Conservation (phyloP, 2,797 vertebrate genomes). For the Heliangelus exortis region DNA sequence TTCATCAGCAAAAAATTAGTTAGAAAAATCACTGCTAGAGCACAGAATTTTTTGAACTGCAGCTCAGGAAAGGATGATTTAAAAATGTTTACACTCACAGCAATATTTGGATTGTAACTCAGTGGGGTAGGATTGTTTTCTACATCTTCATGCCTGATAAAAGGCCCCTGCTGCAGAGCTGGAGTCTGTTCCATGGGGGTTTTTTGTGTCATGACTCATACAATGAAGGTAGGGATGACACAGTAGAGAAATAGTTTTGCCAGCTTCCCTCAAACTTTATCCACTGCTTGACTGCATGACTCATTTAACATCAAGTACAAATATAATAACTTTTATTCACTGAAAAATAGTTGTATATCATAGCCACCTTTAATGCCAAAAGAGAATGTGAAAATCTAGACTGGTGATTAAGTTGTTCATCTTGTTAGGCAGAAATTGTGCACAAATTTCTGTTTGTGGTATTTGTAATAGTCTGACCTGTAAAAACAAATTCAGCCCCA, state of each 20-base stretch:
- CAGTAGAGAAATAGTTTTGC: slow-evolving; percentile 27
- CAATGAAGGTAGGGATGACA: slow-evolving; percentile 19
- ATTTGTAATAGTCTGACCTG: background rate
- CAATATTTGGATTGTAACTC: slow-evolving; percentile 15
- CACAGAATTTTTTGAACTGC: background rate
- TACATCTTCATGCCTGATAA: background rate
- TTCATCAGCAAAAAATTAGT: background rate
- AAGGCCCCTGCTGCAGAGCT: background rate
- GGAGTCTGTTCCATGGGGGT: background rate
- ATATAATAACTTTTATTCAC: slow-evolving; percentile 17
- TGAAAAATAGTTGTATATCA: background rate
- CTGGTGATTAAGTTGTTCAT: background rate
- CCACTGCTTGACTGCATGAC: slow-evolving; percentile 52
- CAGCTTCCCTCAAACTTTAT: slow-evolving; percentile 20
- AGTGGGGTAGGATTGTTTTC: background rate
- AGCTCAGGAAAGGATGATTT: background rate
- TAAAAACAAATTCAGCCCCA: background rate
- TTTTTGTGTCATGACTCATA: slow-evolving; percentile 62
- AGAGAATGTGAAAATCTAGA: background rate
- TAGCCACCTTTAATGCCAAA: background rate
- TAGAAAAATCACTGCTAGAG: background rate
- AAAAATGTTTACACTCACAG: background rate
- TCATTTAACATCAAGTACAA: slow-evolving; percentile 64
- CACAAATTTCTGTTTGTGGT: background rate
- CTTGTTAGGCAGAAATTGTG: background rate